Evolutionary conservation across 2,888 invertebrate species (phyloP).

Genomic region (Mythimna lalbum): DNA sequence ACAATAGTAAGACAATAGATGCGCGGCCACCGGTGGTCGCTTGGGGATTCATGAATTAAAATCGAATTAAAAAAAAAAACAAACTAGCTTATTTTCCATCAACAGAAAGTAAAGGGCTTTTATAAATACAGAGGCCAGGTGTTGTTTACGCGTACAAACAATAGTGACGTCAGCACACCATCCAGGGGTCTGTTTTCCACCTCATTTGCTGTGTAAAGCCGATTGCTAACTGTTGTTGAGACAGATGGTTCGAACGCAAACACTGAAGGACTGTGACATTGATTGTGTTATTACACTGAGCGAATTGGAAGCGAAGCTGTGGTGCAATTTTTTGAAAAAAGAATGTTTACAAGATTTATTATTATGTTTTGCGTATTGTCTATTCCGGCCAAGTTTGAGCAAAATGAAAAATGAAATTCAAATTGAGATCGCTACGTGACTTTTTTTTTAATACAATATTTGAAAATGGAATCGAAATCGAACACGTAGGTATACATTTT

Average conservation of each 20-base stretch:
- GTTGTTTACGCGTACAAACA: conserved; percentile 47
- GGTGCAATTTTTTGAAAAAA: neutral
- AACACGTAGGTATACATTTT: no score
- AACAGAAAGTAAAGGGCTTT: conserved; percentile 19
- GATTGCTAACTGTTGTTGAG: conserved; percentile 64
- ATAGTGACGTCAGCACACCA: conserved; percentile 58
- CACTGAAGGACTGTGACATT: conserved; percentile 58
- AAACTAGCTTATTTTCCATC: neutral
- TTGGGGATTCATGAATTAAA: no score
- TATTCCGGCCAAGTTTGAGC: no score
- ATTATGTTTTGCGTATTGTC: no score
- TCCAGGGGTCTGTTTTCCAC: conserved; percentile 63
- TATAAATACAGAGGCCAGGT: conserved; percentile 37
- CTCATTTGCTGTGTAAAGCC: conserved; percentile 62
- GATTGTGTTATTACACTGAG: conserved; percentile 36
- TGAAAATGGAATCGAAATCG: no score
- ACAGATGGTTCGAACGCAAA: conserved; percentile 69
- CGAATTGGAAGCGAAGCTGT: conserved; percentile 23
- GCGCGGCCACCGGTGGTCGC: no score
- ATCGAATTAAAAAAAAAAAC: conserved; percentile 23
- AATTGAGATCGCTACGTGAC: no score
- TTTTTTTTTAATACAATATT: no score
- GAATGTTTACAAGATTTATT: no score
- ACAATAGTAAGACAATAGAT: no score
- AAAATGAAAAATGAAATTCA: no score